These are phyloP conservation scores for Tipula helvola DNA, from an alignment of 2,888 invertebrate genomes.

Conservation along the genomic window DNA sequence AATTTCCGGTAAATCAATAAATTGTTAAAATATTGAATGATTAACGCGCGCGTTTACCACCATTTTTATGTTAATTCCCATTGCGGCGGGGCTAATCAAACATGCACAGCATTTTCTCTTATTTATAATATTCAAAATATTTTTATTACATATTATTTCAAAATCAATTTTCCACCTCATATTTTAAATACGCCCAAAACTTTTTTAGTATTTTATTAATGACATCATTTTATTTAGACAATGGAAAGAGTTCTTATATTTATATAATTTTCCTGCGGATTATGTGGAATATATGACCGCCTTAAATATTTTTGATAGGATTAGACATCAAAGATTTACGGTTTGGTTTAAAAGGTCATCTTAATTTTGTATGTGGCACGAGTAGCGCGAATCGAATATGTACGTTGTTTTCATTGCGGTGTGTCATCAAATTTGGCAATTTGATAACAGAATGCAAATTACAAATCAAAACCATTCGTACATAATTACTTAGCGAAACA, in stretches of 20 bases:
- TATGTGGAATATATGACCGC: not conserved
- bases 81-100: not conserved
- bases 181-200: not conserved
- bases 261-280: not conserved
- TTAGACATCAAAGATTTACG: not conserved
- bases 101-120: not conserved
- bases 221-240: not conserved
- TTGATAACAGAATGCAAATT: not conserved
- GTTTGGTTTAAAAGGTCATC: not conserved
- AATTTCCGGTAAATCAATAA: not conserved
- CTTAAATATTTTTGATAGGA: not conserved
- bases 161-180: not conserved
- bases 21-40: not conserved
- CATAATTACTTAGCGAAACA: not conserved
- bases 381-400: too few relatives aligned
- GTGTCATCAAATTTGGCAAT: not conserved
- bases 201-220: not conserved
- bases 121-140: not conserved
- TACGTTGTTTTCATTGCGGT: not conserved
- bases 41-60: not conserved
- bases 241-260: not conserved
- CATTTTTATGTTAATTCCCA: not conserved
- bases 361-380: too few relatives aligned
- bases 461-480: not conserved
- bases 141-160: not conserved